Conservation (phyloP, 2,113 vertebrate species). For the Geococcyx californianus region DNA sequence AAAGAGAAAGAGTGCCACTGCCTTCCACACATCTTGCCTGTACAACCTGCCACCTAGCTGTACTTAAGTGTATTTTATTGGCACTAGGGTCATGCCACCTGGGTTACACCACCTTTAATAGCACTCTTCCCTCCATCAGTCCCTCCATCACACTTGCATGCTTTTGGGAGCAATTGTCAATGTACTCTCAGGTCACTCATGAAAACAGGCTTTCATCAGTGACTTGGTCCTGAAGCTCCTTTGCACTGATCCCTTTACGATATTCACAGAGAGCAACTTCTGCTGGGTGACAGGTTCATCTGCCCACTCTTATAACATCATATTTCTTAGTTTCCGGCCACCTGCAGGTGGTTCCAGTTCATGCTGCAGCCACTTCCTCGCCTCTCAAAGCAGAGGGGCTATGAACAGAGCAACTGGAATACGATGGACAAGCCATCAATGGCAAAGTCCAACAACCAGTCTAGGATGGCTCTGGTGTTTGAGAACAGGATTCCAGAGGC, state of each 20-base stretch:
- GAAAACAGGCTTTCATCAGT: background rate
- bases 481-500: background rate
- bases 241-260: background rate
- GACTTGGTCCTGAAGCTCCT: background rate
- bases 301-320: accelerated
- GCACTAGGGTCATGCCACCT: background rate
- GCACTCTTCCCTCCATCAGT: background rate
- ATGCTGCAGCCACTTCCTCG: background rate
- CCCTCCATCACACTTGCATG: accelerated
- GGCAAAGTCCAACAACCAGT: background rate
- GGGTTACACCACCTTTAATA: background rate
- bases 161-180: background rate
- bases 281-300: background rate
- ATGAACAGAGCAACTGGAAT: background rate
- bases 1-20: accelerated
- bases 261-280: background rate
- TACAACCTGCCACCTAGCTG: background rate
- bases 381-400: background rate
- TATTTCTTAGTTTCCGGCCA: background rate
- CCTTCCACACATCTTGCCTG: accelerated
- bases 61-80: background rate
- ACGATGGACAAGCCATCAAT: background rate
- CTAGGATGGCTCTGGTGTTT: background rate
- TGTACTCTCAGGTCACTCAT: background rate
- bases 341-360: background rate